Evolutionary conservation across 2,888 invertebrate genomes (phyloP).

Genomic region (Drosophila neonasuta): DNA sequence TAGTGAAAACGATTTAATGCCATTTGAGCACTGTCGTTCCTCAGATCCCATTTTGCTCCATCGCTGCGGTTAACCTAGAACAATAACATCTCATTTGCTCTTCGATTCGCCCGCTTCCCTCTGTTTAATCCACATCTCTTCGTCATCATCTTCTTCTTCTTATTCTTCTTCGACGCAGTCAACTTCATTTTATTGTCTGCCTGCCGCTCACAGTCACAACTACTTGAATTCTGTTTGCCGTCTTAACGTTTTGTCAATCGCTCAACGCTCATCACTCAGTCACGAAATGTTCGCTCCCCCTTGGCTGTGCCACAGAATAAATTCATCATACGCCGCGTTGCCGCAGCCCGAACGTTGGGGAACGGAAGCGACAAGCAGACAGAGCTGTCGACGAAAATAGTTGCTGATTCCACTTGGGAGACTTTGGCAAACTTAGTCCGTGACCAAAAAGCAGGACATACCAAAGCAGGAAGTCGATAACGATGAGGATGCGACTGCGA

Average conservation of each 20-base stretch:
- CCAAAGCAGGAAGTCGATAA: slow-evolving; percentile 13
- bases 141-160: background rate
- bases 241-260: slow-evolving; percentile 4
- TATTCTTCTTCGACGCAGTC: background rate
- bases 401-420: slow-evolving; percentile 16
- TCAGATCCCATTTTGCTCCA: background rate
- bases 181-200: slow-evolving; percentile 2
- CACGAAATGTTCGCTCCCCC: background rate
- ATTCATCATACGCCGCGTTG: slow-evolving; percentile 3
- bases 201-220: background rate
- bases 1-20: slow-evolving; percentile 19
- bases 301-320: background rate
- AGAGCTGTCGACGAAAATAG: slow-evolving; percentile 4
- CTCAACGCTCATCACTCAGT: background rate
- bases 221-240: background rate
- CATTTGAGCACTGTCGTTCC: slow-evolving; percentile 10
- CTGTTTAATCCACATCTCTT: background rate
- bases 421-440: slow-evolving; percentile 1
- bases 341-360: background rate
- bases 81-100: slow-evolving; percentile 4
- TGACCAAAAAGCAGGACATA: background rate
- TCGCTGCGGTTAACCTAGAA: background rate
- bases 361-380: slow-evolving; percentile 5
- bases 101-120: background rate
- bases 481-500: background rate